Percentiles rank a stretch among this genome's conserved stretches.
phyloP scores from a whole-genome alignment of 1,140 invertebrate genomes.

The Drosophila sechellia region DNA sequence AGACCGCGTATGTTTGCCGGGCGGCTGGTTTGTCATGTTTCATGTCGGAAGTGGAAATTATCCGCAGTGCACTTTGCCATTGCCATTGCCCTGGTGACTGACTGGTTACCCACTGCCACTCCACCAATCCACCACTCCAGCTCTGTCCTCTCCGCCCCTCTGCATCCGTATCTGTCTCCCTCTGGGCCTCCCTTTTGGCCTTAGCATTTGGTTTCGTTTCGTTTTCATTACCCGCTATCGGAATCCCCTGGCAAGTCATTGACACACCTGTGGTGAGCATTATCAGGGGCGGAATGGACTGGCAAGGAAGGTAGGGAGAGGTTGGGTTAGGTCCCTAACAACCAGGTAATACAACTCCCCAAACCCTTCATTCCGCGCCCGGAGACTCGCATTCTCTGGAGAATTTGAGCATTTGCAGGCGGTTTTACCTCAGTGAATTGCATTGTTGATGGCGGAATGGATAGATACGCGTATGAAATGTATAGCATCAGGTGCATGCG shows the following conservation, averaged over 20 bases:
- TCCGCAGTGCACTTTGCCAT: slow-evolving; percentile 60
- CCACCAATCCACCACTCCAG: not conserved
- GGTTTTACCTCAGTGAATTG: slow-evolving; percentile 27
- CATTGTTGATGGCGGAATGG: slow-evolving; percentile 28
- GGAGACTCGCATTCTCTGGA: slow-evolving; percentile 13
- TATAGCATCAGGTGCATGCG: not conserved
- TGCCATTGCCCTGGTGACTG: slow-evolving; percentile 71
- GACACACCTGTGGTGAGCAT: slow-evolving; percentile 72
- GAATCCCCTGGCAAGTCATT: slow-evolving; percentile 69
- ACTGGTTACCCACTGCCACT: slow-evolving; percentile 23
- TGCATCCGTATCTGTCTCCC: slow-evolving; percentile 9
- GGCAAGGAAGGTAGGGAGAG: not conserved
- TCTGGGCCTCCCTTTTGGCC: slow-evolving; percentile 35
- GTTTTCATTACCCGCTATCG: slow-evolving; percentile 73
- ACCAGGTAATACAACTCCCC: not conserved
- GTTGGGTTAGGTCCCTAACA: slow-evolving; percentile 21
- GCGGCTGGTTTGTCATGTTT: slow-evolving; percentile 64
- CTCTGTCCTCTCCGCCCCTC: not conserved
- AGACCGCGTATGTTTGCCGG: not conserved
- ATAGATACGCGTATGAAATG: slow-evolving; percentile 6
- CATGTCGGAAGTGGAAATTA: slow-evolving; percentile 81
- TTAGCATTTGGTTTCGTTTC: slow-evolving; percentile 67
- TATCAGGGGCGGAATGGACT: slow-evolving; percentile 9
- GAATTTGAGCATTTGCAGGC: slow-evolving; percentile 39
- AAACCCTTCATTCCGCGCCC: not conserved